Percentiles rank a stretch among this genome's conserved stretches.
These are phyloP conservation scores for Pocillopora grandis DNA, from an alignment of 92 coral and sea anemone genomes.

Conservation along the genomic window DNA sequence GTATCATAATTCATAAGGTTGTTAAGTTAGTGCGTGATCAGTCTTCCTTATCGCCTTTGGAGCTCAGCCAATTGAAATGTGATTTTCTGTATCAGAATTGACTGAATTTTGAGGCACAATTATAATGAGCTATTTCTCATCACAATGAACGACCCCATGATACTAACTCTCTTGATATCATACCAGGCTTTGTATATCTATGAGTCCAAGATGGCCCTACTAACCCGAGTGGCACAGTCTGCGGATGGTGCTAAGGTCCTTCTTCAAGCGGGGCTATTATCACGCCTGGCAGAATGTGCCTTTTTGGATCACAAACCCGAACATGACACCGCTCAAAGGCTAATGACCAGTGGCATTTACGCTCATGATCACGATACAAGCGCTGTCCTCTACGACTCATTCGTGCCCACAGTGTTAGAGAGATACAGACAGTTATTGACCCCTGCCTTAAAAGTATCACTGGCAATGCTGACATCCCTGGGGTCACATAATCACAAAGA, in stretches of 20 bases:
- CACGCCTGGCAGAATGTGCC: conserved; percentile 92
- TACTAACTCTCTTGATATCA: too few relatives aligned
- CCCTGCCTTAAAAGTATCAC: conserved; percentile 89
- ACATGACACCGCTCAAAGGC: conserved; percentile 52
- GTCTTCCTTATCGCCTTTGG: too few relatives aligned
- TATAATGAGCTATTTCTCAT: too few relatives aligned
- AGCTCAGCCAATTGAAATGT: too few relatives aligned
- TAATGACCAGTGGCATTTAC: conserved; percentile 49
- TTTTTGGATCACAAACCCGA: conserved; percentile 89
- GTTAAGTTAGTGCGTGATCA: too few relatives aligned
- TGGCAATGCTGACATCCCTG: conserved; percentile 85
- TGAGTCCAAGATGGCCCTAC: conserved; percentile 96
- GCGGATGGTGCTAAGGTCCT: conserved; percentile 90
- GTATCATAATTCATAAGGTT: too few relatives aligned
- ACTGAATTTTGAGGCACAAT: too few relatives aligned
- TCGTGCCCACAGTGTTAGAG: conserved; percentile 88
- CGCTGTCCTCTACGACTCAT: conserved; percentile 60
- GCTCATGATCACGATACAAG: conserved; percentile 49
- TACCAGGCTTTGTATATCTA: conserved; percentile 80
- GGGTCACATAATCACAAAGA: conserved; percentile 82
- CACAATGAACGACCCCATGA: too few relatives aligned
- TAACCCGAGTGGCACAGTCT: conserved; percentile 90
- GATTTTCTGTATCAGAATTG: too few relatives aligned
- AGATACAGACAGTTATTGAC: conserved; percentile 86
- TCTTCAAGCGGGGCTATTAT: conserved; percentile 84